A percentile compares a stretch with the other conserved stretches of the same genome.
These are phyloP conservation scores for Drosophila rhopaloa DNA, from an alignment of 1,140 invertebrate species.

Conservation along the genomic window DNA sequence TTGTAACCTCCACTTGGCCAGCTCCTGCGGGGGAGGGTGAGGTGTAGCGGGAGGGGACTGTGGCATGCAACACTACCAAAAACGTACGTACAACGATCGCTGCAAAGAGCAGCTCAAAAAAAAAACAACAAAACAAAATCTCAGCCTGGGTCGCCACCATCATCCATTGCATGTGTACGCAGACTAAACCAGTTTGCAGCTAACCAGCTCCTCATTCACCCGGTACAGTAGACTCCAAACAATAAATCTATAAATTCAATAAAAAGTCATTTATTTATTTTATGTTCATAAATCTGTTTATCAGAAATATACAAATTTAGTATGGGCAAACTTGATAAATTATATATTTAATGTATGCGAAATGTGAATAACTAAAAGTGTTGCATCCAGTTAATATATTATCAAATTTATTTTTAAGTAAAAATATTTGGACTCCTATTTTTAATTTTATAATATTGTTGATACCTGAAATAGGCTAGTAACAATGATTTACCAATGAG, in stretches of 20 bases:
- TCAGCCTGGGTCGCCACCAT: conserved; percentile 52
- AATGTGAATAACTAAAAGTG: no score
- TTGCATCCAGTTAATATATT: no score
- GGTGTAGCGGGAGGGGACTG: conserved; percentile 23
- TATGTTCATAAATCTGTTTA: no score
- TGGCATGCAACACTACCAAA: conserved; percentile 58
- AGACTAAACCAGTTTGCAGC: conserved; percentile 59
- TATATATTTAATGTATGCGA: no score
- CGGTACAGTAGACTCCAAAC: conserved; percentile 14
- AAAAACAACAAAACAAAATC: conserved; percentile 45
- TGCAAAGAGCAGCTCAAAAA: conserved; percentile 29
- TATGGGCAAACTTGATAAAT: no score
- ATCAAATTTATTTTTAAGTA: no score
- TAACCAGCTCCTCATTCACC: conserved; percentile 54
- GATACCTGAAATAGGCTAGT: no score
- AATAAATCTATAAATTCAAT: not conserved
- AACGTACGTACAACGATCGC: conserved; percentile 55
- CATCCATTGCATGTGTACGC: conserved; percentile 60
- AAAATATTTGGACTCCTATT: no score
- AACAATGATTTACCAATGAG: no score
- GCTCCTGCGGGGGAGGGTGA: conserved; percentile 52
- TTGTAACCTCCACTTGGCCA: conserved; percentile 80
- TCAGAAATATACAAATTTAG: no score
- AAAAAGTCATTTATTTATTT: not conserved
- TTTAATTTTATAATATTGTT: no score